Base-by-base conservation (phyloP, 2,113 vertebrate species). In the Indri indri region DNA sequence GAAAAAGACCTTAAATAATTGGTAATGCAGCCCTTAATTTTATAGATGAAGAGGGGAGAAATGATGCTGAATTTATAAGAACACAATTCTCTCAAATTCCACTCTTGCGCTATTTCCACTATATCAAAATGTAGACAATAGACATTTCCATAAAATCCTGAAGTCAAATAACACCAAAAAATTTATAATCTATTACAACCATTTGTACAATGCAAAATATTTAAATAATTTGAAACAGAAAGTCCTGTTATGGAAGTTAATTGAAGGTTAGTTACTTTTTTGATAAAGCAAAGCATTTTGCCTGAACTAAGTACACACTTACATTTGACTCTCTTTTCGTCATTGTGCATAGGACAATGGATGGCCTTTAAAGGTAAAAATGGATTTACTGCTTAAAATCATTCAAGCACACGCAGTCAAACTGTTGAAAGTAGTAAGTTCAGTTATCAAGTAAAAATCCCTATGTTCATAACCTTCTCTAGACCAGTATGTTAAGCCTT, bases 371-470 rank as follows among this genome's bases (percentile, higher is more conserved):
- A 68, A 92, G 42, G 37, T 83, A 87, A 97, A 88, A 93, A 87
- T 90, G 52, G 63, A 90, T 93, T 89, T 84, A n/a, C 13, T 83
- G 68, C 47, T 87, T 93, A 79, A 96, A 96, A 84, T 76, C 30
- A 80, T 42, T 90, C 87, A 90, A 96, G 50, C 57, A 87, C 65
- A 88, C 13, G 70, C 84, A 87, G 65, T 83, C 82, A 90, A 91
- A 61, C 52, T 76, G 71, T 94, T 94, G 71, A 85, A 94, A 93
- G 73, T 88, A 94, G 18, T 80, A 89, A 94, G 70, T 57, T 23
- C 40, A 59, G n/a, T 93, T 81, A 79, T 86, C 34, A 45, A 87
- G 16, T 89, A 86, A 91, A 93, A 94, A 93, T 81, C 87, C 83
- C 73, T 73, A 52, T 86, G 90, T 76, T 27, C 57, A 70, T 84